A percentile compares a stretch with the other conserved stretches of the same genome.
Evolutionary conservation across 1,140 invertebrate species (phyloP).

Genomic region (Saccostrea cuccullata): DNA sequence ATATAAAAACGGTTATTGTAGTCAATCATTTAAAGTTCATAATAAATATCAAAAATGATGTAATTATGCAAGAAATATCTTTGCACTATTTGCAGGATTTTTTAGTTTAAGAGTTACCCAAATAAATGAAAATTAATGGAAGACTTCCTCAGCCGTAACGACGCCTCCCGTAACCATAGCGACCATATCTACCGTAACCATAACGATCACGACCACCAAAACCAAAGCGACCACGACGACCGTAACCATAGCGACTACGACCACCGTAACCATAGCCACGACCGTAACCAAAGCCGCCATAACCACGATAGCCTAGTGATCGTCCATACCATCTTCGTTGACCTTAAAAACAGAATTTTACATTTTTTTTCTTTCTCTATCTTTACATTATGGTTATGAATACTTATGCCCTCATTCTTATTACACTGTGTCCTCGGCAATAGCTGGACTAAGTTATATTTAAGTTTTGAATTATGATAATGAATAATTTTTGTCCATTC

Average conservation of each 20-base stretch:
- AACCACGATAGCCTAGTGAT: neutral
- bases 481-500: too few relatives aligned
- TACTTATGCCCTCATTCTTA: neutral
- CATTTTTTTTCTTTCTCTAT: neutral
- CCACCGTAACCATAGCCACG: too few relatives aligned
- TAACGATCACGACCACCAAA: neutral
- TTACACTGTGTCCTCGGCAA: too few relatives aligned
- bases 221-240: neutral
- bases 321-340: neutral
- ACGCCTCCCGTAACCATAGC: neutral
- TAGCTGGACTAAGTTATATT: too few relatives aligned
- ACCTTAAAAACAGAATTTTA: neutral
- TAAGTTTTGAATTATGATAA: too few relatives aligned
- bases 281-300: neutral
- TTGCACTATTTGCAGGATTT: too few relatives aligned
- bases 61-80: too few relatives aligned
- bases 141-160: neutral
- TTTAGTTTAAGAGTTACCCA: too few relatives aligned
- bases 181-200: neutral
- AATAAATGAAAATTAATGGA: too few relatives aligned
- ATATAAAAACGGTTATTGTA: too few relatives aligned
- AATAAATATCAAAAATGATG: too few relatives aligned
- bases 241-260: neutral
- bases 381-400: neutral
- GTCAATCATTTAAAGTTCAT: too few relatives aligned